Conservation (phyloP, 2,888 invertebrate genomes). For the Aleiodes testaceus region DNA sequence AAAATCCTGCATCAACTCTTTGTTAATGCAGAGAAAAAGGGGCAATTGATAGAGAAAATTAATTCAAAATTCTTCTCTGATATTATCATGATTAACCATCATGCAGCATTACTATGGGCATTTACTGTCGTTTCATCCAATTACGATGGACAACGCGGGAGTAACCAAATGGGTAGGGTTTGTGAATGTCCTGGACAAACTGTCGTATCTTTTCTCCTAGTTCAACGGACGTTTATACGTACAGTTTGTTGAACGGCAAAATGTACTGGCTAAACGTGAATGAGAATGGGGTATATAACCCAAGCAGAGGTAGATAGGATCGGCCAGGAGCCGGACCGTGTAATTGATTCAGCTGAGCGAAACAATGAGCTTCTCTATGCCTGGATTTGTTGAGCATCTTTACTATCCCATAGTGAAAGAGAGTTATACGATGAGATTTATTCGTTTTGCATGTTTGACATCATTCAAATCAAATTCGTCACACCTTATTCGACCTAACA, state of each 20-base stretch:
- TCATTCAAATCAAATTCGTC: conserved; percentile 27
- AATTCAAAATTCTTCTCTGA: no score
- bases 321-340: conserved; percentile 66
- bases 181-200: conserved; percentile 28
- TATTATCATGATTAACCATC: no score
- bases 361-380: conserved; percentile 68
- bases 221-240: conserved; percentile 1
- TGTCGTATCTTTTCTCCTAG: conserved; percentile 17
- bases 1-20: no score
- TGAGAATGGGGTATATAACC: conserved; percentile 45
- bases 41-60: no score
- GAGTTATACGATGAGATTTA: conserved; percentile 6
- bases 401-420: conserved; percentile 12
- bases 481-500: conserved; percentile 13
- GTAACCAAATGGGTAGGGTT: conserved; percentile 27
- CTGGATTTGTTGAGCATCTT: conserved; percentile 54
- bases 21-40: no score
- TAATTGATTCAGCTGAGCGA: conserved; percentile 68
- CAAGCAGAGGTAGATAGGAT: conserved; percentile 64
- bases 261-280: conserved; percentile 51
- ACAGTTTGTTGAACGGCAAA: conserved; percentile 53
- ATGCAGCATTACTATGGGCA: conserved; percentile 4
- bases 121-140: conserved; percentile 32
- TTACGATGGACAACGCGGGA: conserved; percentile 19
- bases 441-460: conserved; percentile 8